Percentiles rank a stretch among this genome's conserved stretches.
Evolutionary conservation across 2,888 invertebrate genomes (phyloP).

Genomic region (Drosophila trichaetosa): DNA sequence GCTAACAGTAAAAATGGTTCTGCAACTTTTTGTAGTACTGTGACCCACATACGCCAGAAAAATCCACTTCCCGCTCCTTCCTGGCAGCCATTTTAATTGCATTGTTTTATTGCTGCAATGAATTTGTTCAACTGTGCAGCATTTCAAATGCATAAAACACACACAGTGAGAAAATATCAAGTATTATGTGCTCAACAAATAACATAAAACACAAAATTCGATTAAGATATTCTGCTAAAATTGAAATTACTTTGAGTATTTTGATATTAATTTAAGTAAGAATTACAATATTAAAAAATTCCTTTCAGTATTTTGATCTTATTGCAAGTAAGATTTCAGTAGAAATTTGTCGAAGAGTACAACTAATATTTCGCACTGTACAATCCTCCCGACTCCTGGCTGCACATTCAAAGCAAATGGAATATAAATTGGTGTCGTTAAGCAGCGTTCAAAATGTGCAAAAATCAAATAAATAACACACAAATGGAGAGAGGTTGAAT

Average conservation of each 20-base stretch:
- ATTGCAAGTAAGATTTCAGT: not conserved
- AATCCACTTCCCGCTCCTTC: conserved; percentile 33
- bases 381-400: not conserved
- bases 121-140: conserved; percentile 38
- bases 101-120: conserved; percentile 65
- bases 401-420: conserved; percentile 17
- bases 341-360: not conserved
- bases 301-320: not conserved
- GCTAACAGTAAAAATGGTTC: conserved; percentile 3
- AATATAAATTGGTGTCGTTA: conserved; percentile 21
- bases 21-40: conserved; percentile 56
- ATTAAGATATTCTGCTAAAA: not conserved
- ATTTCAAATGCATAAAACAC: conserved; percentile 17
- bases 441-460: conserved; percentile 17
- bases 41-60: conserved; percentile 68
- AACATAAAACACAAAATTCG: not conserved
- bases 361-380: not conserved
- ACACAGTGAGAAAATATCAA: not conserved
- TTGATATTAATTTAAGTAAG: not conserved
- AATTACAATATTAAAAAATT: too few species aligned
- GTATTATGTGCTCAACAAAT: not conserved
- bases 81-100: conserved; percentile 73
- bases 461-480: conserved; percentile 6
- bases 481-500: conserved; percentile 14
- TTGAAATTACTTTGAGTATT: not conserved